Evolutionary conservation across 2,888 invertebrate species (phyloP).

Genomic region (Lissonota sp.): DNA sequence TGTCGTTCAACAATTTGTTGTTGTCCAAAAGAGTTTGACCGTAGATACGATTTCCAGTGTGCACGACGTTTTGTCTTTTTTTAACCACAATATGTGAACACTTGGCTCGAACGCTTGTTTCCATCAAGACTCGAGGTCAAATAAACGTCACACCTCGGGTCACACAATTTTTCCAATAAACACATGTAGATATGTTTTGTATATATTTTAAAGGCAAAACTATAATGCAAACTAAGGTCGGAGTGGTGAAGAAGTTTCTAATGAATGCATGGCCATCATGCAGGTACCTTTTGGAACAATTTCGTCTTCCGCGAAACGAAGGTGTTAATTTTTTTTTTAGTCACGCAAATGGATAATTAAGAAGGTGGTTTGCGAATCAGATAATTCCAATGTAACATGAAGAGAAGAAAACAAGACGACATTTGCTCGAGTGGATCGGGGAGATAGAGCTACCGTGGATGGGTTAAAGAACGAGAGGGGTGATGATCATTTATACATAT

Average conservation of each 20-base stretch:
- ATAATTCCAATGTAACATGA: conserved; percentile 8
- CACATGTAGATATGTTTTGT: too few relatives aligned
- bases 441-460: conserved; percentile 13
- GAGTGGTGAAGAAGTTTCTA: too few relatives aligned
- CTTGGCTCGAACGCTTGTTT: too few relatives aligned
- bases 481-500: background rate
- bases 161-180: too few relatives aligned
- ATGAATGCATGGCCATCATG: too few relatives aligned
- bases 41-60: background rate
- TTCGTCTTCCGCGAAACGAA: background rate
- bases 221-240: too few relatives aligned
- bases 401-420: conserved; percentile 3
- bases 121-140: too few relatives aligned
- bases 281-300: too few relatives aligned
- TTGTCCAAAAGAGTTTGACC: background rate
- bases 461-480: conserved; percentile 4
- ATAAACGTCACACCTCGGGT: too few relatives aligned
- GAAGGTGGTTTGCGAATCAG: conserved; percentile 16
- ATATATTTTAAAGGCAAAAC: too few relatives aligned
- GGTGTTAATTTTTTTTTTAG: conserved; percentile 8
- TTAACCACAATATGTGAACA: too few relatives aligned
- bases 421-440: conserved; percentile 8
- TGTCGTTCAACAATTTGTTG: conserved; percentile 7
- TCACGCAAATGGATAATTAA: background rate
- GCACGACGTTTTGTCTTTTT: too few relatives aligned